phyloP scores from a whole-genome alignment of 2,113 vertebrate species.

The Petaurus breviceps region DNA sequence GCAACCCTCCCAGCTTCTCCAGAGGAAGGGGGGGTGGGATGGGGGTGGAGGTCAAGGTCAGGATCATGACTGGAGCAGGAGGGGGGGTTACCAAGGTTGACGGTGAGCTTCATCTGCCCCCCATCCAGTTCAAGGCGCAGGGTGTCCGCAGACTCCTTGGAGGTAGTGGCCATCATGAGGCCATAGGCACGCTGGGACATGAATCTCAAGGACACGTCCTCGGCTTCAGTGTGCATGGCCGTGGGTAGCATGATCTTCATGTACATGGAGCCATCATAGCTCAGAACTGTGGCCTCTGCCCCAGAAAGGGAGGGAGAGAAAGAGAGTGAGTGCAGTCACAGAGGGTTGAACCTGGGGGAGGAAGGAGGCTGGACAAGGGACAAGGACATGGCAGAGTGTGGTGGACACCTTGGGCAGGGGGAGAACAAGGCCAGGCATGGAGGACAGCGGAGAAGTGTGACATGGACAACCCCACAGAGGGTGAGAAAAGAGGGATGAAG shows the following conservation, averaged over 20 bases:
- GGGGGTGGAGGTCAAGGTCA: background rate
- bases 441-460: no score
- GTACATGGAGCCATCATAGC: constrained; percentile 96
- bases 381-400: background rate
- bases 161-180: constrained; percentile 95
- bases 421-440: background rate
- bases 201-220: constrained; percentile 95
- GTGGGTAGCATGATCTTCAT: constrained; percentile 93
- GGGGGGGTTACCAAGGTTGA: constrained; percentile 93
- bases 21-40: constrained; percentile 46
- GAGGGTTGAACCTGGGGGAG: background rate
- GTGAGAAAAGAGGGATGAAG: no score
- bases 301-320: background rate
- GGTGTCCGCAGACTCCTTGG: constrained; percentile 95
- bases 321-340: no score
- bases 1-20: constrained; percentile 65
- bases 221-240: constrained; percentile 93
- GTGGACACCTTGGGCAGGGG: background rate
- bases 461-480: background rate
- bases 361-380: background rate
- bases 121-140: constrained; percentile 95
- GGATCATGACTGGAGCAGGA: background rate
- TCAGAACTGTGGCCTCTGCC: constrained; percentile 93
- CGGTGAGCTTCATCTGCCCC: constrained; percentile 94
- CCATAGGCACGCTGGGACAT: constrained; percentile 96